These are phyloP conservation scores for Nannoperca australis DNA, from an alignment of 2,797 vertebrate species.

Conservation along the genomic window DNA sequence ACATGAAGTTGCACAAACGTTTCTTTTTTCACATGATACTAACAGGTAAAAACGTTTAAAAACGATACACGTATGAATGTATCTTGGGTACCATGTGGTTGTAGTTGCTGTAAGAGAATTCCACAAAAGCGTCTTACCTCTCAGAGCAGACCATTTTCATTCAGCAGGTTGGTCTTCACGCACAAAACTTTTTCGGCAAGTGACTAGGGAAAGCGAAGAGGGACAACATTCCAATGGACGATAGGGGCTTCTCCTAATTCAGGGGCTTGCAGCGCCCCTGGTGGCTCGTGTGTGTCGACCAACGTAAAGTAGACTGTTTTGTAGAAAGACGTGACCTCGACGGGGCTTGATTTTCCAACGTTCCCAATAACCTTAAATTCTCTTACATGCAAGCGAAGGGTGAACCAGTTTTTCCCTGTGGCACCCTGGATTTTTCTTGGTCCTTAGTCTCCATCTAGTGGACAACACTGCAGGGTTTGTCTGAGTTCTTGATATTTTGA, in stretches of 20 bases:
- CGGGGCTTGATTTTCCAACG: not conserved
- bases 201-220: slow-evolving; percentile 53
- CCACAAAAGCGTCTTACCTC: slow-evolving; percentile 43
- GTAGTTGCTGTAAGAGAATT: not conserved
- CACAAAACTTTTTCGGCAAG: slow-evolving; percentile 33
- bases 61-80: not conserved
- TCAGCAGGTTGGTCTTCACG: not conserved
- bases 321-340: not conserved
- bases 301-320: not conserved
- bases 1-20: slow-evolving; percentile 35
- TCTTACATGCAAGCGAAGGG: not conserved
- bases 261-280: slow-evolving; percentile 4
- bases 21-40: not conserved
- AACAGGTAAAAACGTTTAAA: too few relatives aligned
- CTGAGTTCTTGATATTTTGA: not conserved
- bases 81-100: not conserved
- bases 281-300: not conserved
- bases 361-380: too few relatives aligned
- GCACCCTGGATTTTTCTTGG: slow-evolving; percentile 27
- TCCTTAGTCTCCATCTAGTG: slow-evolving; percentile 84
- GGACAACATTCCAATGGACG: slow-evolving; percentile 45
- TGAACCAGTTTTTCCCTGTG: not conserved
- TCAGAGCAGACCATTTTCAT: slow-evolving; percentile 17
- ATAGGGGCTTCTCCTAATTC: not conserved
- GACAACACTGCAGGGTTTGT: slow-evolving; percentile 14